Evolutionary conservation across 1,140 invertebrate species (phyloP).

Genomic region (Acyrthosiphon pisum): DNA sequence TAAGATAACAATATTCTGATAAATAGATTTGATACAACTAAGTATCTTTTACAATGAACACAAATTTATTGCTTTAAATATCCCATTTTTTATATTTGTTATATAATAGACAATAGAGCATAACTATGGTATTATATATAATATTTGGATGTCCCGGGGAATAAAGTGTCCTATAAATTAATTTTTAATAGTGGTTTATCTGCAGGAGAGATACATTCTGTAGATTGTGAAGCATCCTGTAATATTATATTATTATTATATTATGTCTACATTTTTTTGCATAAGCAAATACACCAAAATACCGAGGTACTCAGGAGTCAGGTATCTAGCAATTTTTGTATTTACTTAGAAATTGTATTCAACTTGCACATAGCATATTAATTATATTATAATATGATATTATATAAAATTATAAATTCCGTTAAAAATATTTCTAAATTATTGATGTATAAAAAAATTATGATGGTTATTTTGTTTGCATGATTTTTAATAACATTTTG

Average conservation of each 20-base stretch:
- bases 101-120: not conserved
- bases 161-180: not conserved
- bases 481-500: not conserved
- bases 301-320: not conserved
- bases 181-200: not conserved
- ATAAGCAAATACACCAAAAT: not conserved
- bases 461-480: not conserved
- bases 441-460: not conserved
- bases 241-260: not conserved
- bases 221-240: not conserved
- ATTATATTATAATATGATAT: too few relatives aligned
- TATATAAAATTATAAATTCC: not conserved
- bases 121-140: not conserved
- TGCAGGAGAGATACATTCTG: not conserved
- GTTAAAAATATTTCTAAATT: not conserved
- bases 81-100: not conserved
- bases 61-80: not conserved
- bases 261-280: not conserved
- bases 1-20: constrained; percentile 37
- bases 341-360: not conserved
- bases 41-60: not conserved
- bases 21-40: not conserved
- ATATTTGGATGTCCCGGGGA: not conserved
- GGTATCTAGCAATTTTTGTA: not conserved
- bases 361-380: too few relatives aligned